Conservation (phyloP, 1,140 invertebrate species). For the Pseudomyrmex sp. region DNA sequence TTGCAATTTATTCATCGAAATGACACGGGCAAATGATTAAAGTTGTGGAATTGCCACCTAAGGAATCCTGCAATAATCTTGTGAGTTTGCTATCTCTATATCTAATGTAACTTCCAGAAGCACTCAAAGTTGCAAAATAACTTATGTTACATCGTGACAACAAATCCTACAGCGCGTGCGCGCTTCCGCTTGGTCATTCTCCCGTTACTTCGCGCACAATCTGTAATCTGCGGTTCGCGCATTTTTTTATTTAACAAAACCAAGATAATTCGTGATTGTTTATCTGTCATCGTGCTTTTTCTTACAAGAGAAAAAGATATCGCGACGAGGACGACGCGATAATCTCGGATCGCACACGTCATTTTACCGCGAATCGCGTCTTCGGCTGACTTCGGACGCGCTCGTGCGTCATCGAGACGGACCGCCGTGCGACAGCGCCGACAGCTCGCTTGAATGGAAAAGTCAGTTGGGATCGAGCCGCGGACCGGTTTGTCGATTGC, state of each 20-base stretch:
- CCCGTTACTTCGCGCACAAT: too few relatives aligned
- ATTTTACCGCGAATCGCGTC: not conserved
- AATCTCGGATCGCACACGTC: not conserved
- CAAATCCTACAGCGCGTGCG: too few relatives aligned
- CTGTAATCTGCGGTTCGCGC: too few relatives aligned
- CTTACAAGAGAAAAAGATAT: too few relatives aligned
- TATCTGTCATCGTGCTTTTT: too few relatives aligned
- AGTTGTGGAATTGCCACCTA: constrained; percentile 96
- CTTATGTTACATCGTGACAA: too few relatives aligned
- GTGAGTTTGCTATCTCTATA: constrained; percentile 95
- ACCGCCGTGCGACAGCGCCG: constrained; percentile 23
- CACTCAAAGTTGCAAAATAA: too few relatives aligned
- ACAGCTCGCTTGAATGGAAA: constrained; percentile 28
- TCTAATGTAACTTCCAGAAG: constrained; percentile 88
- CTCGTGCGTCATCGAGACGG: not conserved
- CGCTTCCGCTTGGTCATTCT: too few relatives aligned
- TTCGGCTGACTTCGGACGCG: constrained; percentile 9
- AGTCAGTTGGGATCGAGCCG: constrained; percentile 62
- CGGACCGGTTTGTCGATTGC: not conserved
- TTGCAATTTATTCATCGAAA: constrained; percentile 86
- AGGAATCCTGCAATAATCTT: constrained; percentile 94
- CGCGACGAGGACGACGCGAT: too few relatives aligned
- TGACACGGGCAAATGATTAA: constrained; percentile 98
- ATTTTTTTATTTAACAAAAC: too few relatives aligned
- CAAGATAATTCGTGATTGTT: too few relatives aligned